phyloP scores from a whole-genome alignment of 2,113 vertebrate genomes.

The Dasyornis broadbenti region DNA sequence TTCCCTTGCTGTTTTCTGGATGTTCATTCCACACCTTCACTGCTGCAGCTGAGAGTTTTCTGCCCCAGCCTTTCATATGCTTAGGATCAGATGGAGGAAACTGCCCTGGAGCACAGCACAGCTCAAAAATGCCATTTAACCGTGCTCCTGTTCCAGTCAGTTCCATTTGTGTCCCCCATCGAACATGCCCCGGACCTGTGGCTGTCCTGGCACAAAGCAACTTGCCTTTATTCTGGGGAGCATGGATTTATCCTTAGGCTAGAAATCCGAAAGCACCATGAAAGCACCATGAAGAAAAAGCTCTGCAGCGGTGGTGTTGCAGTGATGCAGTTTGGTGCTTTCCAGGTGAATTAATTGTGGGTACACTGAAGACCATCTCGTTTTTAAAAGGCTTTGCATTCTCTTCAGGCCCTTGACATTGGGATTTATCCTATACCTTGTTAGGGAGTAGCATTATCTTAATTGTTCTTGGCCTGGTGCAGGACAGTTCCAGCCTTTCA shows the following conservation, averaged over 20 bases:
- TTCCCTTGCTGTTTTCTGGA: background rate
- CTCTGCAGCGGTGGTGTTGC: background rate
- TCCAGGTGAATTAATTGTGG: background rate
- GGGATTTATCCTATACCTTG: background rate
- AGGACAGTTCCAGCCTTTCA: background rate
- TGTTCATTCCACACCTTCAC: background rate
- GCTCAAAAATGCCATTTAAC: background rate
- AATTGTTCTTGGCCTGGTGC: background rate
- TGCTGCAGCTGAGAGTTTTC: background rate
- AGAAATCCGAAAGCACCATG: background rate
- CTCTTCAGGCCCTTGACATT: background rate
- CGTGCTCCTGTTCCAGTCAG: fast-evolving
- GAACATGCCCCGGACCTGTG: background rate
- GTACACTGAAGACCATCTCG: fast-evolving
- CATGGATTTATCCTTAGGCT: background rate
- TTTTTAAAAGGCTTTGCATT: background rate
- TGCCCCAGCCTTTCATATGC: background rate
- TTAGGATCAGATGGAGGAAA: background rate
- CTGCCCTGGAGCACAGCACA: background rate
- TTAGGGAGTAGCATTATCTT: background rate
- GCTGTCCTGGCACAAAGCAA: background rate
- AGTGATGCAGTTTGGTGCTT: background rate
- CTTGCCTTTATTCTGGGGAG: background rate
- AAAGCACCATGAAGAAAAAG: background rate
- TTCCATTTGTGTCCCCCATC: background rate